Evolutionary conservation across 35 echinoderm and acorn worm genomes (phyloP).

Genomic region (Hemicentrotus pulcherrimus): DNA sequence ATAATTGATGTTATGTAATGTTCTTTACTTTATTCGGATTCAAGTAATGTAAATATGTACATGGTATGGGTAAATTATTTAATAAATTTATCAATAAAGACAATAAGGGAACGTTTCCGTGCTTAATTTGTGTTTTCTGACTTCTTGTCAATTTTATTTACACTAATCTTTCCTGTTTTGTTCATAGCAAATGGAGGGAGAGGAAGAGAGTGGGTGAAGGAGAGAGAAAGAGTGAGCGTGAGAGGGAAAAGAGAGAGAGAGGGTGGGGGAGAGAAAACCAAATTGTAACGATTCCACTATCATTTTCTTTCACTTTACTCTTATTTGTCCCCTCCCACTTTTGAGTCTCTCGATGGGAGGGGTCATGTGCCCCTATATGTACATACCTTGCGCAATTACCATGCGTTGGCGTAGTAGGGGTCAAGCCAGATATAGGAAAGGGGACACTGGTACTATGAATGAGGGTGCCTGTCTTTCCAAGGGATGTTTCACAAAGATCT

Average conservation of each 20-base stretch:
- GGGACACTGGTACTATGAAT: no score
- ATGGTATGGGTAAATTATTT: background rate
- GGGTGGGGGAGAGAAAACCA: background rate
- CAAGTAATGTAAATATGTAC: background rate
- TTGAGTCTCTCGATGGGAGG: no score
- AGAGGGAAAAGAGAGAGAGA: background rate
- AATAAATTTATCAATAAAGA: background rate
- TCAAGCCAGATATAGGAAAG: no score
- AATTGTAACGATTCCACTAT: no score
- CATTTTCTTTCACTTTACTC: no score
- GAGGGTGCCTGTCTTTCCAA: no score
- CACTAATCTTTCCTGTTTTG: background rate
- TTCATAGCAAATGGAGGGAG: background rate
- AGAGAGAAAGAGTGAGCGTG: background rate
- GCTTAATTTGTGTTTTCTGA: background rate
- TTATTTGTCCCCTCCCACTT: no score
- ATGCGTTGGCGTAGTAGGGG: no score
- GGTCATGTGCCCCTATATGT: no score
- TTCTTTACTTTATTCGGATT: background rate
- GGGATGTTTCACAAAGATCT: no score
- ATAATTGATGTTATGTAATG: no score
- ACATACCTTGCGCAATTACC: no score
- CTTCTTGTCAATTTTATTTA: background rate
- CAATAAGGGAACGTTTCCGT: background rate
- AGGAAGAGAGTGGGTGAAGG: background rate